These are phyloP conservation scores for Echiichthys vipera DNA, from an alignment of 2,797 vertebrate species.

Conservation along the genomic window DNA sequence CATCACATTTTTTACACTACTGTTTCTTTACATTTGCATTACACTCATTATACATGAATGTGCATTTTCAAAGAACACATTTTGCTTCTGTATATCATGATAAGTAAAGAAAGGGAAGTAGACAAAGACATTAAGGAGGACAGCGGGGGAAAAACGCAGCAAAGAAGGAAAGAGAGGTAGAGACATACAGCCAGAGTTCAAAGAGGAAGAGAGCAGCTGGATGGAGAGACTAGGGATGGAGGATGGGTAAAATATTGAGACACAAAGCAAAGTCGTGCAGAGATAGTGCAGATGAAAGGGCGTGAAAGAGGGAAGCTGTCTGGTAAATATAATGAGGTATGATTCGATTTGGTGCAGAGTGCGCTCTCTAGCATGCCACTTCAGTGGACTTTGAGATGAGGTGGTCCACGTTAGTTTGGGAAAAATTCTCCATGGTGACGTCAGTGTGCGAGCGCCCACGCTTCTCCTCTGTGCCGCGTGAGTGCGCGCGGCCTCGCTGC, in stretches of 20 bases:
- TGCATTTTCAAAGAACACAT: conserved; percentile 7
- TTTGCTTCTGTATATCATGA: conserved; percentile 4
- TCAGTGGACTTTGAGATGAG: conserved; percentile 84
- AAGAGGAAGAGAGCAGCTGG: background rate
- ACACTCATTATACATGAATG: conserved; percentile 14
- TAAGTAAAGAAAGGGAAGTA: background rate
- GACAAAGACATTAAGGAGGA: background rate
- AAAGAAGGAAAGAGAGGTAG: conserved; percentile 4
- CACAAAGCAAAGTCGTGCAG: conserved; percentile 9
- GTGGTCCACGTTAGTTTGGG: conserved; percentile 55
- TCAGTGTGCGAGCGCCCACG: conserved; percentile 87
- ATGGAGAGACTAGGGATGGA: background rate
- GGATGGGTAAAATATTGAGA: background rate
- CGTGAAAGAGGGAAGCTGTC: conserved; percentile 1
- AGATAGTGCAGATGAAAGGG: conserved; percentile 58
- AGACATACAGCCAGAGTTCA: conserved; percentile 18
- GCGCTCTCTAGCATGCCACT: conserved; percentile 86
- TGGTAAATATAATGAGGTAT: conserved; percentile 45
- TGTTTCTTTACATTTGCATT: conserved; percentile 13
- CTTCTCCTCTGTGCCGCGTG: conserved; percentile 80
- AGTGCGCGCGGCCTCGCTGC: conserved; percentile 66
- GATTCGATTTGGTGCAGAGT: conserved; percentile 9
- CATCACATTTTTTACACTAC: background rate
- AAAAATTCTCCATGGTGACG: conserved; percentile 73
- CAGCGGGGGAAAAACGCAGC: background rate